Base-by-base conservation (phyloP, 2,797 vertebrate species). In the Pagetopsis macropterus region DNA sequence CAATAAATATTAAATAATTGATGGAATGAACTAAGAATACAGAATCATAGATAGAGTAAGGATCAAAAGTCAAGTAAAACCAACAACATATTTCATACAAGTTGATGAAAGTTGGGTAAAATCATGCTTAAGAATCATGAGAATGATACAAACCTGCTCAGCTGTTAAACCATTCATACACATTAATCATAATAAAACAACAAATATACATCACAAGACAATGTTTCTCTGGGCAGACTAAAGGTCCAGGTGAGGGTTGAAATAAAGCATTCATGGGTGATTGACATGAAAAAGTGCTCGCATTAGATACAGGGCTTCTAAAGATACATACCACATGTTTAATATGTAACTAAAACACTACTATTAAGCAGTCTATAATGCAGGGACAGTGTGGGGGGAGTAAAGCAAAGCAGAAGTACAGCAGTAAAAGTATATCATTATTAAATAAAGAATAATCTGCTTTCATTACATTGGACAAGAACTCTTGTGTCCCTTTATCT, bases 71-170 rank as follows among this genome's bases (percentile, higher is more conserved):
- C 3, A 54, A 40, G 16, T 13, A 37, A 51, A 23, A 15, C 44
- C 8, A 65, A 44, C 13, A 61, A 23, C 31, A 31, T 37, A 46
- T 23, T 21, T 60, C 67, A 48, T n/a, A 67, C 14, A 23, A 17
- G 45, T 19, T 14, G 12, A 45, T 37, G 8, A 15, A 48, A n/a
- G 37, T 5, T 45, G 16, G 46, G 10, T 5, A 1, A 65, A 69
- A 68, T 14, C 23, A 55, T 44, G 19, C 40, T 37, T 15, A 2
- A 57, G 10, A 69, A 72, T 37, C n/a, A 60, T 11, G 11, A 9
- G 33, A 54, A 46, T 43, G 37, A 72, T 33, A 76, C 66, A 83
- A 72, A 82, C 70, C 76, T 72, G 40, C 16, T 60, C 14, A 70
- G 51, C 31, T 45, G 23, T 45, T 65, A 8, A 45, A 67, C 40